Evolutionary conservation across 2,797 vertebrate genomes (phyloP), one percentile per base, ranked within the genome.

Genomic region (Choloepus didactylus): DNA sequence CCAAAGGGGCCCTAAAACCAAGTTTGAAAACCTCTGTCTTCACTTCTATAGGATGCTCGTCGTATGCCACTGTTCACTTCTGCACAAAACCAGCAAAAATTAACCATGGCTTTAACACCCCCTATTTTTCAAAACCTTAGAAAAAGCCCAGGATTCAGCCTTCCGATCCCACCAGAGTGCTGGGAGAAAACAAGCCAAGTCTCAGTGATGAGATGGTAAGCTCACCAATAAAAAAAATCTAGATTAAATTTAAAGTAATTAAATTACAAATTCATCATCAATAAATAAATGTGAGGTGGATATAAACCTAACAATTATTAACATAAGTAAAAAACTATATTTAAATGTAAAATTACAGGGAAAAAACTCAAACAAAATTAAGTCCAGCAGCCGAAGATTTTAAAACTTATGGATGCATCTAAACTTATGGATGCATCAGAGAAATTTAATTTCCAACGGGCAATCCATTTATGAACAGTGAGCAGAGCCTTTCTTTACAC

Each of bases 1-100:
- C 0, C 29, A 66, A 7, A 35, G 14, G 31, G 5, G 4, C 1
- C 5, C 44, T 5, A 19, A 6, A 25, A 29, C 3, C 0, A 27
- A 5, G n/a, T 6, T 41, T 0, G n/a, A 60, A n/a, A 70, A 12
- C 15, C 6, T 25, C 56, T 60, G 27, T 4, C 10, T 38, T 60
- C 38, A 23, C 38, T 18, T 64, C 38, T 29, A 62, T 27, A 18
- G 6, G 16, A 62, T 19, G 1, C 16, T 41, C 2, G 25, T 6
- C 54, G 18, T 18, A 1, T 29, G 15, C 14, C 46, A 21, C 25
- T 14, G 14, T 18, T 35, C 38, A 7, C 3, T 4, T 2, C n/a
- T 1, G 11, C 5, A 6, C 19, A 64, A 64, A 64, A 64, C 54
- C 64, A n/a, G 27, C n/a, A 14, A 21, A 15, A 64, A 31, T 10